These are phyloP conservation scores for Synergus japonicus DNA, from an alignment of 2,888 invertebrate species.

Conservation along the genomic window DNA sequence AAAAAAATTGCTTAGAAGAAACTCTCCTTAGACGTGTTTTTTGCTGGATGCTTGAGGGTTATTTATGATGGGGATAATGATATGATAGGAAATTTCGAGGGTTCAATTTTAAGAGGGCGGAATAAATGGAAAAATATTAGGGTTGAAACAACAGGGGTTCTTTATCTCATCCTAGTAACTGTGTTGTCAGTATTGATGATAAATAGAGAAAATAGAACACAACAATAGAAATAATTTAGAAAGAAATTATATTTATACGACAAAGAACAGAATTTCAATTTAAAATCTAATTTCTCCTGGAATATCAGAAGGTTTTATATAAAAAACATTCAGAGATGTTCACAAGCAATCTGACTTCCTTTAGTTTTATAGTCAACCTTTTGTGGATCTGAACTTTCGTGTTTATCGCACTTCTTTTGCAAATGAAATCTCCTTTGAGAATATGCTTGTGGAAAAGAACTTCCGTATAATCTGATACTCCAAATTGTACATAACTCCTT, in stretches of 20 bases:
- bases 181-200: not conserved
- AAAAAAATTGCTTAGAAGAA: not conserved
- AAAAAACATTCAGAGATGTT: conserved; percentile 6
- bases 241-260: too few species aligned
- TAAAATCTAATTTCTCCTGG: not conserved
- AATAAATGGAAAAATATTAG: not conserved
- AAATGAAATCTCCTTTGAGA: conserved; percentile 21
- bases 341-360: not conserved
- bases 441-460: not conserved
- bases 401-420: conserved; percentile 14
- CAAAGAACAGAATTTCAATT: not conserved
- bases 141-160: not conserved
- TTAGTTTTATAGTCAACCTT: conserved; percentile 4
- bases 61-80: conserved; percentile 27
- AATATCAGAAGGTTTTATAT: not conserved
- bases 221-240: not conserved
- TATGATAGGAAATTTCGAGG: conserved; percentile 6
- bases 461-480: conserved; percentile 27
- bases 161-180: not conserved
- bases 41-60: not conserved
- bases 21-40: not conserved
- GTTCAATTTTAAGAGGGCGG: not conserved
- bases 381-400: conserved; percentile 9
- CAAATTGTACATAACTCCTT: conserved; percentile 45
- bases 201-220: not conserved